These are phyloP conservation scores for Sicus ferrugineus DNA, from an alignment of 2,888 invertebrate genomes.

Conservation along the genomic window DNA sequence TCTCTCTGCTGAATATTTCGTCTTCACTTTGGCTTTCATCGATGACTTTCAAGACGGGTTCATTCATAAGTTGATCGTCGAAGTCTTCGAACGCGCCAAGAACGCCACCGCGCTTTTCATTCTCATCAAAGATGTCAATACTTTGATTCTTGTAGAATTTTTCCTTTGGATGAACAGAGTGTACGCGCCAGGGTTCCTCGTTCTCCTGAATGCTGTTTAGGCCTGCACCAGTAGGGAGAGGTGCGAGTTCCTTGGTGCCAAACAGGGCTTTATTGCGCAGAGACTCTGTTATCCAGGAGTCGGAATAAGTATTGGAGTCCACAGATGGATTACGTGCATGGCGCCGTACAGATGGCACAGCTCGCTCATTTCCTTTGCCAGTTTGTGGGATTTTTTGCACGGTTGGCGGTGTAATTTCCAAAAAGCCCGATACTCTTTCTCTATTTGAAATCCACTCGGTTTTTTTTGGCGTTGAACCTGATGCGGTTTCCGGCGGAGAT, in stretches of 20 bases:
- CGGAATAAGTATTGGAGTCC: slow-evolving; percentile 49
- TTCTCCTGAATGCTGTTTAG: slow-evolving; percentile 46
- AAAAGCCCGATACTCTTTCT: slow-evolving; percentile 48
- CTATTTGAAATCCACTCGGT: slow-evolving; percentile 53
- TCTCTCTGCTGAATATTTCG: slow-evolving; percentile 27
- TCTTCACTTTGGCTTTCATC: slow-evolving; percentile 44
- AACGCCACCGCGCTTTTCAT: slow-evolving; percentile 45
- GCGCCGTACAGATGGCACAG: slow-evolving; percentile 33
- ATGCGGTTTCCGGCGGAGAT: slow-evolving; percentile 8
- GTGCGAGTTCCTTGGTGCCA: slow-evolving; percentile 35
- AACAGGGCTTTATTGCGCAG: slow-evolving; percentile 30
- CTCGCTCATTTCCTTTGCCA: slow-evolving; percentile 28
- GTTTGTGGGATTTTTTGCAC: slow-evolving; percentile 32
- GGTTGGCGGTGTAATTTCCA: slow-evolving; percentile 45
- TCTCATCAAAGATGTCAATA: slow-evolving; percentile 59
- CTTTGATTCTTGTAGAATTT: slow-evolving; percentile 56
- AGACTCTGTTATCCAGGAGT: slow-evolving; percentile 51
- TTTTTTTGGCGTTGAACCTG: slow-evolving; percentile 29
- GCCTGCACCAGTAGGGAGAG: slow-evolving; percentile 37
- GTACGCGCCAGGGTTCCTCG: slow-evolving; percentile 48
- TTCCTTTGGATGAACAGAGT: slow-evolving; percentile 38
- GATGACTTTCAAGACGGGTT: slow-evolving; percentile 53
- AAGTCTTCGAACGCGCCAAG: slow-evolving; percentile 57
- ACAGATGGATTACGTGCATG: slow-evolving; percentile 48
- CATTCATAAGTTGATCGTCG: slow-evolving; percentile 58